Evolutionary conservation across 92 coral and sea anemone species (phyloP).

Genomic region (Phenganax marumi): DNA sequence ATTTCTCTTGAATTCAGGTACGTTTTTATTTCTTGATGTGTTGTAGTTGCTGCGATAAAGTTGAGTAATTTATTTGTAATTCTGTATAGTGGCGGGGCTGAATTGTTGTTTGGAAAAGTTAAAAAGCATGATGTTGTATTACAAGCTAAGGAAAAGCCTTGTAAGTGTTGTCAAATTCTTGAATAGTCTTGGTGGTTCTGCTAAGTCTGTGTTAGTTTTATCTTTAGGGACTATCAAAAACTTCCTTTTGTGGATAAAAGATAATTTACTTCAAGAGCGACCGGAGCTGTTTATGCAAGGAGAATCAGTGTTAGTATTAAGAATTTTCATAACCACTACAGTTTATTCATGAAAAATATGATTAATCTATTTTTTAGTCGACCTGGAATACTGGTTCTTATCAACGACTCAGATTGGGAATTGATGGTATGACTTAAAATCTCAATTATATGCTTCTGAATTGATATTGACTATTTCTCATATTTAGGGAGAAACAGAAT

Average conservation of each 20-base stretch:
- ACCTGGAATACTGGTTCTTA: slow-evolving; percentile 91
- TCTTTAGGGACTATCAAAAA: slow-evolving; percentile 77
- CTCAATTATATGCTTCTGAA: no score
- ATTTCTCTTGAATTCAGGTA: slow-evolving; percentile 78
- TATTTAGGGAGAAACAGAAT: slow-evolving; percentile 86
- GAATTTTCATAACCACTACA: background rate
- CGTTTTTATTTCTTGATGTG: background rate
- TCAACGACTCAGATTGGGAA: slow-evolving; percentile 97
- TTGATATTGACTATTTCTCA: slow-evolving; percentile 6
- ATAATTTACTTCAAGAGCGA: slow-evolving; percentile 86
- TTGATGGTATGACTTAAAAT: slow-evolving; percentile 62
- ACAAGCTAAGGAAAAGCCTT: slow-evolving; percentile 57
- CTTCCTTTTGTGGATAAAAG: slow-evolving; percentile 83
- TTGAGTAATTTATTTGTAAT: background rate
- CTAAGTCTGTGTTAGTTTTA: background rate
- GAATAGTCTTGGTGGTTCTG: background rate
- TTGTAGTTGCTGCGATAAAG: background rate
- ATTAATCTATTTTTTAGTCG: slow-evolving; percentile 55
- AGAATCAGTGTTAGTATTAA: slow-evolving; percentile 75
- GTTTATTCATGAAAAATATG: no score
- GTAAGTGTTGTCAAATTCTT: slow-evolving; percentile 43
- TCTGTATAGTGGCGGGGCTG: slow-evolving; percentile 87
- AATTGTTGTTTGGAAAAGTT: slow-evolving; percentile 82
- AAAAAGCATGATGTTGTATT: slow-evolving; percentile 74
- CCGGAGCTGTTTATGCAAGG: slow-evolving; percentile 94